Evolutionary conservation across 2,888 invertebrate species (phyloP), one percentile per base, ranked within the genome.

Genomic region (Athetis lepigone): DNA sequence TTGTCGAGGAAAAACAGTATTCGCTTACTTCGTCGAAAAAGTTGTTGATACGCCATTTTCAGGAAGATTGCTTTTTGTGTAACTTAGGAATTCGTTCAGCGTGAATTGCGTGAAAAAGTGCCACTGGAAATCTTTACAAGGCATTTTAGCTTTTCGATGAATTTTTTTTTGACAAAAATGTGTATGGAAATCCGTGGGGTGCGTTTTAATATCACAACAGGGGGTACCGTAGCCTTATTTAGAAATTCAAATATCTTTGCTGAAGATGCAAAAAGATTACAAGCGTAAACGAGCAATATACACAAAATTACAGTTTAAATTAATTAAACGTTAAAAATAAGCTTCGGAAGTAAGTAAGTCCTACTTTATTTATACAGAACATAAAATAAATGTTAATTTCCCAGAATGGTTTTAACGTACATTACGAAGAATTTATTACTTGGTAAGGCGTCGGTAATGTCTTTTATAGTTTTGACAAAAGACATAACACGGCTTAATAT

Each of bases 51-150:
- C 55, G 40, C 45, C 46, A 51, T 74, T 79, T 68, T 61, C 63
- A 33, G 40, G 70, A 43, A 65, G 52, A 78, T 78, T 73, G 74
- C 55, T 67, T 62, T 68, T 73, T 67, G 54, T 77, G 61, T 74
- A 52, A 66, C 50, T 65, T 63, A 33, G 47, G 50, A 54, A 65
- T 63, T 70, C 43, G 43, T 65, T 79, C 59, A 43, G 36, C 37
- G 62, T 50, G 46, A 68, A 75, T 68, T 52, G 47, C 55, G 47
- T 46, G 51, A 61, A 65, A 45, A 65, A 25, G 19, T 47, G 43
- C 43, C 18, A 51, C 29, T 40, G 57, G 49, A 57, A 60, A 43
- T 37, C 6, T 46, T 39, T 27, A 36, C n/a, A 43, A 47, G 37
- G 27, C 52, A 39, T 19, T 42, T 52, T 55, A n/a, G 4, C 37